Base-by-base conservation (phyloP, 2,113 vertebrate species). In the Trogon surrucura region DNA sequence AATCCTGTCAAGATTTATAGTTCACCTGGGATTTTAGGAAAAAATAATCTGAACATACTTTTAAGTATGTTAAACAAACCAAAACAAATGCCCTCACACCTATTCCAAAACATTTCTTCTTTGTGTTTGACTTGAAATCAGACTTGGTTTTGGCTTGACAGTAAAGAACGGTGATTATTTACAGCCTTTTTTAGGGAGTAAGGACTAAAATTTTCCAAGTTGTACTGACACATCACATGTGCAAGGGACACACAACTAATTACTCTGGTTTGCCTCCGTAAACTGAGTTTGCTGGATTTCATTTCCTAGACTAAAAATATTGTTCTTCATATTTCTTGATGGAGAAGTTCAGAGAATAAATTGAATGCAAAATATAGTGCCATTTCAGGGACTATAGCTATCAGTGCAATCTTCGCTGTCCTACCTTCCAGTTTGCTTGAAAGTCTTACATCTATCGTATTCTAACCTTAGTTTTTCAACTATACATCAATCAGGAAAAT, bases 151-250 rank as follows among this genome's bases (percentile, higher is more conserved):
- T 67, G 20, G 51, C 22, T 85, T 4, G 4, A 65, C 4, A 58
- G 3, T 29, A 72, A 82, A 75, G 14, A 84, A 51, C 29, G 17
- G 34, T 58, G 26, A 64, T 71, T 56, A 75, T 29, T 51, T 50
- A 60, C 6, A 61, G 22, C 15, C 21, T 32, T n/a, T 85, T 48
- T 62, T 51, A 30, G 22, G 10, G 11, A 89, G 13, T 29, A 7
- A 67, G 13, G 36, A 83, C 27, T 27, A 88, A 77, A 88, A 57
- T 61, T 89, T 69, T 85, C 58, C 13, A 84, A 65, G 22, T 62
- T 5, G 1, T 44, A 64, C 38, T 72, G 29, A 53, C 5, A 48
- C 6, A 5, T 48, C n/a, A 38, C 0, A 0, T 8, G 18, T 38
- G 36, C 22, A 82, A 85, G 27, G 61, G 26, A 72, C 13, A 47